Percentiles rank a stretch among this genome's conserved stretches.
Evolutionary conservation across 2,797 vertebrate genomes (phyloP).

Genomic region (Odontamblyopus rebecca): DNA sequence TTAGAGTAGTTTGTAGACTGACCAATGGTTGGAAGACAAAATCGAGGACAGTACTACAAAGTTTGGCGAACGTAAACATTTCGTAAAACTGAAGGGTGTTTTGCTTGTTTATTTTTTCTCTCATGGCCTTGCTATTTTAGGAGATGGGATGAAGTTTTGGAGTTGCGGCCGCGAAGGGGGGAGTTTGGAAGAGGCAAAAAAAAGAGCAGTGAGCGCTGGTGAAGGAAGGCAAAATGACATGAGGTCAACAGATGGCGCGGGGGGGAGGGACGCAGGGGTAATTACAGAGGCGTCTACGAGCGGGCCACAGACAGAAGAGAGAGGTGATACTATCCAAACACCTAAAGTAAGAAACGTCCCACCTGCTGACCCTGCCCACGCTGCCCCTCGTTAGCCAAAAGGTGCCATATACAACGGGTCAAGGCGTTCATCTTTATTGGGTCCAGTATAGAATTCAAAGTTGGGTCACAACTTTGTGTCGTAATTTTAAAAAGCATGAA

Average conservation of each 20-base stretch:
- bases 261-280: slow-evolving; percentile 38
- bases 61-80: slow-evolving; percentile 36
- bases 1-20: slow-evolving; percentile 55
- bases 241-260: slow-evolving; percentile 75
- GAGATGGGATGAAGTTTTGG: slow-evolving; percentile 59
- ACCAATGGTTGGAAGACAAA: slow-evolving; percentile 37
- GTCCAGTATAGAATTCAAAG: not conserved
- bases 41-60: slow-evolving; percentile 46
- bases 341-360: slow-evolving; percentile 13
- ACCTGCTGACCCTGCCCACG: slow-evolving; percentile 29
- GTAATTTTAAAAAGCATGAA: not conserved
- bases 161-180: slow-evolving; percentile 51
- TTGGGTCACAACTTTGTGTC: not conserved
- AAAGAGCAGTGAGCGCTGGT: slow-evolving; percentile 43
- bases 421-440: not conserved
- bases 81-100: slow-evolving; percentile 56
- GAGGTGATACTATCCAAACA: slow-evolving; percentile 17
- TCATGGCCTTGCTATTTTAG: slow-evolving; percentile 67
- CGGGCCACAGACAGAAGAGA: slow-evolving; percentile 38
- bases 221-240: slow-evolving; percentile 68
- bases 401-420: not conserved
- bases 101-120: slow-evolving; percentile 65
- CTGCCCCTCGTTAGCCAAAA: not conserved
- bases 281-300: slow-evolving; percentile 52
- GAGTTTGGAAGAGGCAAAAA: slow-evolving; percentile 19